Base-by-base conservation (phyloP, 2,888 invertebrate species). In the Vesta saturnalis region DNA sequence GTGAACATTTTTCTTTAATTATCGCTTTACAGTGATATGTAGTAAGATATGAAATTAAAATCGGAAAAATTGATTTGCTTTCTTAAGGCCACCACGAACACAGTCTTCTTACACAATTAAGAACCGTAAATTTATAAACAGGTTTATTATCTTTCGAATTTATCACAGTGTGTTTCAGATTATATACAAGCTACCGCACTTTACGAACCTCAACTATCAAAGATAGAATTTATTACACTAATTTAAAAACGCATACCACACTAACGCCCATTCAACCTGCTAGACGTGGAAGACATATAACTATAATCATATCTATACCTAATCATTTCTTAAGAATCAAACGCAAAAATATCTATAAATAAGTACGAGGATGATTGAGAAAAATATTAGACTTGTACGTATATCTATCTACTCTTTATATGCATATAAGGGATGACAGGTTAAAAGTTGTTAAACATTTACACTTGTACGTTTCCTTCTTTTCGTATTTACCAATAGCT, bases 41-140 rank as follows among this genome's bases (percentile, higher is more conserved):
- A 35, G 15, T 21, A 22, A 8, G 30, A 59, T 43, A 21, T 47
- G 6, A 59, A 15, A 18, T 23, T 60, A 43, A 59, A 58, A 64
- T 64, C 64, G 58, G 21, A 22, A 49, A 68, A 64, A 68, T 59
- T 60, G 63, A 68, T 68, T 60, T 35, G 59, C 63, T 68, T 68
- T 60, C 63, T 55, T 30, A 43, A 43, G 68, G 60, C 68, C 68
- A 68, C 68, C 68, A 63, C 64, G 68, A 64, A 64, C 60, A 14
- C 59, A 59, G 30, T 68, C 63, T 63, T 39, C 43, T 22, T 54
- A 39, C 63, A 63, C 68, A 68, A 63, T 68, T 68, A 67, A 56
- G 63, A 46, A 60, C 63, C 63, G 64, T 64, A 63, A 67, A 67
- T 67, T 62, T 52, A 64, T 54, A 62, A 67, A 63, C 67, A 58